Evolutionary conservation across 23 tunicate species (phyloP), one percentile per base, ranked within the genome.

Genomic region (Clavelina lepadiformis): DNA sequence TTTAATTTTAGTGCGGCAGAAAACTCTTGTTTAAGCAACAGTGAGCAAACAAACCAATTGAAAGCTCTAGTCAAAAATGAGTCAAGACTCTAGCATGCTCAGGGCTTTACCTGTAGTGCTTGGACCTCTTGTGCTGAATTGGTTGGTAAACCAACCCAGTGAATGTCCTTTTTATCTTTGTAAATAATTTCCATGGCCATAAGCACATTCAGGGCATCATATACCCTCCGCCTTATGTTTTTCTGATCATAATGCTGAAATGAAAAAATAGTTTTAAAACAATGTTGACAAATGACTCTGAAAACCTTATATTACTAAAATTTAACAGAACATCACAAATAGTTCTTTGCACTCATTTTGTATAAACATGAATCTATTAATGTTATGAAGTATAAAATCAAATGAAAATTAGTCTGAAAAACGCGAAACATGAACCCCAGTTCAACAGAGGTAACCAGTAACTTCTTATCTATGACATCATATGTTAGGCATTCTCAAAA

Each of bases 161-260:
- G 87, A 31, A 94, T 94, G 49, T 94, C 94, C 41, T 94, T 94
- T 41, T 89, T 82, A 74, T 94, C 99, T 67, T 94, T 94, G 65
- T 87, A 89, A 11, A 94, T 89, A 35, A 94, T 94, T 51, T 94
- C 82, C 92, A 94, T 89, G 19, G 99, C 99, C 99, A 94, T 94
- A 4, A 94, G 73, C 6, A 94, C 99, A 60, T 94, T 94, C 29
- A 94, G 75, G 15, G 99, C 99, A 46, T 94, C 99, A 57, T 94
- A 94, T 18, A 94, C 99, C 51, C 99, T 49, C 28, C 99, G 71
- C 33, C 95, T 56, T 44, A 94, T 86, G 46, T 94, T 94, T 78
- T 94, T 94, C 53, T 94, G 96, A 56, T 89, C 97, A 69, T 89
- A 89, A 28, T 70, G 79, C 77, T 73, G 72, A 3, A 69, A 80